phyloP scores from a whole-genome alignment of 1,140 invertebrate genomes.

The Atta texana region DNA sequence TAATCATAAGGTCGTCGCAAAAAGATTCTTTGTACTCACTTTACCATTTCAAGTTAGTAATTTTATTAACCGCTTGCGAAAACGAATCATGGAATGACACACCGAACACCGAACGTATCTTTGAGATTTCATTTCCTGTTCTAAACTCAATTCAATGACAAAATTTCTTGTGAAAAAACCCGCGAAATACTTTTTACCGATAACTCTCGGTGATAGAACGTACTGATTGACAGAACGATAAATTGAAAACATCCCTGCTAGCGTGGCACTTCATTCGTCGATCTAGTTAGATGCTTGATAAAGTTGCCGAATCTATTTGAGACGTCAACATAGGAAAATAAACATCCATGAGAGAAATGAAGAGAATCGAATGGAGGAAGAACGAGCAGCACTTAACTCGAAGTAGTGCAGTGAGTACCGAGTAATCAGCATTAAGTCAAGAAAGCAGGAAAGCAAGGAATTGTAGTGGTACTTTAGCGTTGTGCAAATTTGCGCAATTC shows the following conservation, averaged over 20 bases:
- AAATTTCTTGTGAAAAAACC: background rate
- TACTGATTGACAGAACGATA: conserved; percentile 18
- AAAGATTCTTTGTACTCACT: background rate
- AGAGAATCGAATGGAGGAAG: conserved; percentile 30
- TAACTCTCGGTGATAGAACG: background rate
- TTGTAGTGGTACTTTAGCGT: background rate
- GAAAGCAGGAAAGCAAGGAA: conserved; percentile 34
- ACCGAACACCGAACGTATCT: background rate
- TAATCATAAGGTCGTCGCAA: background rate
- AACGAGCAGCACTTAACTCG: conserved; percentile 44
- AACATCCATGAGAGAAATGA: conserved; percentile 50
- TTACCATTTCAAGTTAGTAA: conserved; percentile 18
- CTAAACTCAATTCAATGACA: conserved; percentile 16
- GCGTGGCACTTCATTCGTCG: background rate
- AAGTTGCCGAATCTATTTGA: conserved; percentile 52
- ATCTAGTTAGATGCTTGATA: conserved; percentile 40
- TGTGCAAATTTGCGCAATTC: conserved; percentile 42
- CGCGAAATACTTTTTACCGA: background rate
- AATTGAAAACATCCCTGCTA: conserved; percentile 20
- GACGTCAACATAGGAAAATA: conserved; percentile 34
- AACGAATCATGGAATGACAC: background rate
- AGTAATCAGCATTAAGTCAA: conserved; percentile 59
- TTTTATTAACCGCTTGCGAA: conserved; percentile 29
- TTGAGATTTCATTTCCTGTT: conserved; percentile 36
- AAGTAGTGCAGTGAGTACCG: conserved; percentile 38